A percentile compares a stretch with the other conserved stretches of the same genome.
phyloP scores from a whole-genome alignment of 2,888 invertebrate species.

The Ramazzottius varieornatus region DNA sequence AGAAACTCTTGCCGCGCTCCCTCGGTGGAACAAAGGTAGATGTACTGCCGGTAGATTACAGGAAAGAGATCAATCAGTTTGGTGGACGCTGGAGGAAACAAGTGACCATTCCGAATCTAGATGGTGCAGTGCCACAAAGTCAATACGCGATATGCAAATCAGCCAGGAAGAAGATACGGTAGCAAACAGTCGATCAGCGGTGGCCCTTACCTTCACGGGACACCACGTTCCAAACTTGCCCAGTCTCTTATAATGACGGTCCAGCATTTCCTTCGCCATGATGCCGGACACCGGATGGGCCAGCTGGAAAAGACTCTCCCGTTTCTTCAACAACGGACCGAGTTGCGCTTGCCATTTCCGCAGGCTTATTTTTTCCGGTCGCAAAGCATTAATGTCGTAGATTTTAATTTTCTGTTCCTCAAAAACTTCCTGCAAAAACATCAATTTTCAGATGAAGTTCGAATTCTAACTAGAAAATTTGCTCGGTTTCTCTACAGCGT shows the following conservation, averaged over 20 bases:
- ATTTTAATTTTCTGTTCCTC: not conserved
- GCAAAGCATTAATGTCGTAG: not conserved
- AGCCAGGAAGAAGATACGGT: too few species aligned
- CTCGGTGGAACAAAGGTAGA: not conserved
- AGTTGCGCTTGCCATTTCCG: not conserved
- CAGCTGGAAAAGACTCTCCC: not conserved
- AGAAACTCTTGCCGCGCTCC: not conserved
- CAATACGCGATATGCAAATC: too few species aligned
- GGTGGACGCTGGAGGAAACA: not conserved
- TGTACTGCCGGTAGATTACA: not conserved
- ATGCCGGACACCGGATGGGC: not conserved
- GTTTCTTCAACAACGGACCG: not conserved
- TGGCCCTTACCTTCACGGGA: not conserved
- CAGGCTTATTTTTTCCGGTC: not conserved
- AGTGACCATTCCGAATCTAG: not conserved
- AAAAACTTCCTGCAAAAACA: not conserved
- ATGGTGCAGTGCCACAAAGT: too few species aligned
- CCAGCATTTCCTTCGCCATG: conserved; percentile 2
- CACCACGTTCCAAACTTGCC: conserved; percentile 3
- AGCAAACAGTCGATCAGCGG: not conserved
- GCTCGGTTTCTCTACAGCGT: too few species aligned
- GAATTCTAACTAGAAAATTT: too few species aligned
- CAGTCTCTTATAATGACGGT: not conserved
- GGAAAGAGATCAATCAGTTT: not conserved
- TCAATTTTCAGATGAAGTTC: not conserved